Conservation (phyloP, 2,888 invertebrate genomes). For the Morinoia aosen region DNA sequence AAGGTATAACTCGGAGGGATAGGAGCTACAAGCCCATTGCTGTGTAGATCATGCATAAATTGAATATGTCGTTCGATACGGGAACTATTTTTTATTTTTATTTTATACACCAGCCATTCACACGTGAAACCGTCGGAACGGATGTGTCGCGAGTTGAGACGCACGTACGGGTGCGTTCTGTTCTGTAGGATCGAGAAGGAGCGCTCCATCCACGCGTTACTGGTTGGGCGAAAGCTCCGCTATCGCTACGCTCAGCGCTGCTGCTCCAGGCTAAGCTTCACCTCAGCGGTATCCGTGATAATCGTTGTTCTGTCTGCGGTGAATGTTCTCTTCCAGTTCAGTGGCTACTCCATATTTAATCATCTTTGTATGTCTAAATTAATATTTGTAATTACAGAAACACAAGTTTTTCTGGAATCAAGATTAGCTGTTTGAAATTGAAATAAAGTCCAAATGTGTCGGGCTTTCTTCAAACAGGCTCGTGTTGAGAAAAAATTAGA, state of each 20-base stretch:
- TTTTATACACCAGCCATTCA: too few species aligned
- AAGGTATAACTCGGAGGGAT: too few species aligned
- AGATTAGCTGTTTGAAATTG: background rate
- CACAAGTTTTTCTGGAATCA: background rate
- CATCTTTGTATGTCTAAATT: background rate
- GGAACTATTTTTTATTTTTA: background rate
- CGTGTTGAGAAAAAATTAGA: background rate
- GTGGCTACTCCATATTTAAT: background rate
- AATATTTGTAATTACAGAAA: background rate
- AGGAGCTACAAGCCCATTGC: too few species aligned
- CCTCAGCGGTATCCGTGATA: background rate
- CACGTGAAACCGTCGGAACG: background rate
- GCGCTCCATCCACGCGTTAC: background rate
- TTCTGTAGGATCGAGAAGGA: background rate
- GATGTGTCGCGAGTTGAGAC: background rate
- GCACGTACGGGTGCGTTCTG: background rate
- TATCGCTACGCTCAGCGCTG: slow-evolving; percentile 14
- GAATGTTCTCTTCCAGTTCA: background rate
- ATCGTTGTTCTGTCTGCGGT: background rate
- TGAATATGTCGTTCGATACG: background rate
- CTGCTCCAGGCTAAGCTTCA: background rate
- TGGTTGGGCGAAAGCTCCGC: background rate
- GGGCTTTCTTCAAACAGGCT: background rate
- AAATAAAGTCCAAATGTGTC: background rate
- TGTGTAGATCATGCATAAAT: too few species aligned